Base-by-base conservation (phyloP, 1,140 invertebrate species). In the Colletes latitarsis region DNA sequence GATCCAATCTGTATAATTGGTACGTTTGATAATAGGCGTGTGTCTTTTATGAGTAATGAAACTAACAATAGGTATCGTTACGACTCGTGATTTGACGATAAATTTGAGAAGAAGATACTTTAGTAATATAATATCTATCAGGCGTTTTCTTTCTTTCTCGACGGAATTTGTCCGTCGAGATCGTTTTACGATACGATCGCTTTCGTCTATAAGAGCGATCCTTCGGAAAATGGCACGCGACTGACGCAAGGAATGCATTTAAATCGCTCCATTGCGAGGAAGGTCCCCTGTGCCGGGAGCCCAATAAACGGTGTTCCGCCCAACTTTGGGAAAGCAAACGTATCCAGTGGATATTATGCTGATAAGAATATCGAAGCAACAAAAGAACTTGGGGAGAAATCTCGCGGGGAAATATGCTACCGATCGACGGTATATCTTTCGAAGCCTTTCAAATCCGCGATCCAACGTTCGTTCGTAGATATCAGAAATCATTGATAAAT, bases 231-330 rank as follows among this genome's bases (percentile, higher is more conserved):
- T 39, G 62, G 15, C 49, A 12, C 39, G 41, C 30, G 14, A 21
- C n/a, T n/a, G 64, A 63, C 41, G 43, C 10, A 72, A 67, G 62
- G 73, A 77, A 86, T 86, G 87, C 87, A 88, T 88, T 88, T 82
- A 88, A 88, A 88, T 88, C 8, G 79, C 55, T 77, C 55, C 12
- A 80, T 88, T 85, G 67, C 64, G 49, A 58, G 64, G 39, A 21
- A 71, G 64, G 1, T 53, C 39, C 41, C 39, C 3, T 30, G 19
- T 53, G 21, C 68, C 9, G 63, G 53, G 53, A 58, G 17, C 46
- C 41, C 49, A 30, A 58, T 69, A 53, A 49, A 39, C n/a, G 67
- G n/a, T n/a, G 9, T 6, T 39, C 39, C 17, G 4, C 6, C 49
- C 46, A 17, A 14, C 21, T 74, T 55, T 15, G 46, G 19, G 12